Percentiles rank a stretch among this genome's conserved stretches.
These are phyloP conservation scores for Mylabris sibirica DNA, from an alignment of 2,888 invertebrate genomes.

Conservation along the genomic window DNA sequence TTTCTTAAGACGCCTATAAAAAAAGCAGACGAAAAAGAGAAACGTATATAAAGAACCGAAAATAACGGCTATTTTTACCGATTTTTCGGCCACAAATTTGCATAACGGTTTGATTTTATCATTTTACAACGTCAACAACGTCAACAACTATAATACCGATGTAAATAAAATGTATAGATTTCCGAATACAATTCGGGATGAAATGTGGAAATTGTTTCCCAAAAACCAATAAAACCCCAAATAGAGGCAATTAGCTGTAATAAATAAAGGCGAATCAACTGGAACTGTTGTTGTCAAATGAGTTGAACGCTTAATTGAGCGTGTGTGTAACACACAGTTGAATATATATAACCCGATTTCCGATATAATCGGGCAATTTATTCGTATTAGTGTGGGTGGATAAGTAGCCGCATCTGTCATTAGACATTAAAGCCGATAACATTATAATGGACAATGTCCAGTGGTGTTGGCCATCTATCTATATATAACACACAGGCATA, in stretches of 20 bases:
- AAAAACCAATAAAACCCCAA: slow-evolving; percentile 42
- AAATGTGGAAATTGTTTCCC: not conserved
- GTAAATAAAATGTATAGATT: no score
- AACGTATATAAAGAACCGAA: not conserved
- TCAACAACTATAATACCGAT: no score
- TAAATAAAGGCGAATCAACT: slow-evolving; percentile 48
- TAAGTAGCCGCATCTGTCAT: slow-evolving; percentile 55
- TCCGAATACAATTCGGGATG: not conserved
- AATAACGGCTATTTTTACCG: not conserved
- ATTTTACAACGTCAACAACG: not conserved
- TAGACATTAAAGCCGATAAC: slow-evolving; percentile 49
- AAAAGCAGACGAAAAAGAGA: not conserved
- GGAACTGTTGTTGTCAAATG: slow-evolving; percentile 45
- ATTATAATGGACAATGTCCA: slow-evolving; percentile 42
- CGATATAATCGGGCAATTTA: slow-evolving; percentile 51
- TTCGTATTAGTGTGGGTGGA: slow-evolving; percentile 52
- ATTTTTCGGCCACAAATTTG: not conserved
- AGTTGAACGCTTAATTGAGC: slow-evolving; percentile 49
- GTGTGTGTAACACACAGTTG: slow-evolving; percentile 42
- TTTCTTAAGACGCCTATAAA: not conserved
- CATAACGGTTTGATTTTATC: slow-evolving; percentile 12
- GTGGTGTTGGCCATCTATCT: not conserved
- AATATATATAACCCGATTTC: slow-evolving; percentile 22
- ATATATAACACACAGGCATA: no score
- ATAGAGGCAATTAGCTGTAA: slow-evolving; percentile 43